Evolutionary conservation across 2,113 vertebrate genomes (phyloP), one percentile per base, ranked within the genome.

Genomic region (Heloderma charlesbogerti): DNA sequence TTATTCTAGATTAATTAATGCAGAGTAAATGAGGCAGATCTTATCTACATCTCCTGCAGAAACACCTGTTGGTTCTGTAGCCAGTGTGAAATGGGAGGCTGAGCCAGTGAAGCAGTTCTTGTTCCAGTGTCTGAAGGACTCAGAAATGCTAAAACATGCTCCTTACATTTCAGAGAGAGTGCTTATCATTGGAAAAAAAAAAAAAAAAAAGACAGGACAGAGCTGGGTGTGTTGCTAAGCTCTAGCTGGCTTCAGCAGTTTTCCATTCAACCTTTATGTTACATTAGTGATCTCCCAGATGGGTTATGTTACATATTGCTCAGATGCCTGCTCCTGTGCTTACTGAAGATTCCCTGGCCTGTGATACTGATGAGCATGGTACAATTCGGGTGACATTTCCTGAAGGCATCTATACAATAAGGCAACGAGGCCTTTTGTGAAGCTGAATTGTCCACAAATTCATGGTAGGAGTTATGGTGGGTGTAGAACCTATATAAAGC

Each of bases 231-330:
- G 48, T 80, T 43, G 20, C 12, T 81, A 69, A 37, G 63, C 63
- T 88, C 43, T 80, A 80, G 25, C 60, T 51, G 25, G 48, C 63
- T 51, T 69, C 48, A 81, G 45, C 13, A 31, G 16, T 37, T 88
- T 67, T 81, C 60, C 60, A 78, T 80, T 71, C 60, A 80, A 48
- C 20, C 87, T 48, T 80, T 79, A n/a, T 67, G 60, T 80, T 88
- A 10, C 5, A 88, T 5, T 77, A 12, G 7, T 37, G 37, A 6
- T 67, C 27, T 63, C n/a, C 9, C 75, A 54, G 16, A 74, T 54
- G 45, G 29, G 2, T 74, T 66, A 85, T 51, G 22, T 74, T n/a
- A 51, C 25, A 25, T 45, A 74, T 60, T 77, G 57, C 60, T 88
- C 75, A 80, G 31, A 57, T 37, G 40, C 43, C 40, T 85, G 6